These are phyloP conservation scores for Pogonocherus hispidulus DNA, from an alignment of 2,888 invertebrate species.

Conservation along the genomic window DNA sequence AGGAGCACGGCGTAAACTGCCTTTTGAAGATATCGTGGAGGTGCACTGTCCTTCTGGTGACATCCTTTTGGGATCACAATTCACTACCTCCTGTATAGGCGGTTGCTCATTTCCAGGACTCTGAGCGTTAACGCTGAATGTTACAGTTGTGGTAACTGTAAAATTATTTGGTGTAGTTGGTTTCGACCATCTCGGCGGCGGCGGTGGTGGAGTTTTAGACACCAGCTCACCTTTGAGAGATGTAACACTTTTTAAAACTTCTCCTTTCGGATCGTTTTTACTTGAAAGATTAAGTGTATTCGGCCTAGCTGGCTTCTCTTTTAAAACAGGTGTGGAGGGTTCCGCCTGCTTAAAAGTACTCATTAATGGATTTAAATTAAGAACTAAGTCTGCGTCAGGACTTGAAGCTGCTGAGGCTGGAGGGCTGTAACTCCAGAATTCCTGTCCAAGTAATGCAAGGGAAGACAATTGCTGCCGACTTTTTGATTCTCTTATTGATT, in stretches of 20 bases:
- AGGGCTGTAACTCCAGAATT: slow-evolving; percentile 78
- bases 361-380: slow-evolving; percentile 84
- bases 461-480: slow-evolving; percentile 93
- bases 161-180: slow-evolving; percentile 80
- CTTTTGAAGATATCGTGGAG: slow-evolving; percentile 78
- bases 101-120: slow-evolving; percentile 54
- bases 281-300: slow-evolving; percentile 84
- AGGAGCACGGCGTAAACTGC: slow-evolving; percentile 74
- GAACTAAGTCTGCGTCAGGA: slow-evolving; percentile 76
- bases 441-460: slow-evolving; percentile 89
- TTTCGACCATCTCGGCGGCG: slow-evolving; percentile 89
- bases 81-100: slow-evolving; percentile 47
- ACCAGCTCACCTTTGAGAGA: slow-evolving; percentile 57
- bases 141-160: slow-evolving; percentile 89
- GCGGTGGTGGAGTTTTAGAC: slow-evolving; percentile 81
- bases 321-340: slow-evolving; percentile 71
- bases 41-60: slow-evolving; percentile 79
- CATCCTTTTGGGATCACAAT: slow-evolving; percentile 76
- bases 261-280: slow-evolving; percentile 64
- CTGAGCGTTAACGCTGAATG: slow-evolving; percentile 81
- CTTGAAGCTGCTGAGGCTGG: slow-evolving; percentile 67
- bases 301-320: slow-evolving; percentile 79
- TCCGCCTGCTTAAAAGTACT: slow-evolving; percentile 79
- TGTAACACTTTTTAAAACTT: slow-evolving; percentile 51
- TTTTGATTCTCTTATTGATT: slow-evolving; percentile 87